Evolutionary conservation across 2,888 invertebrate genomes (phyloP), one percentile per base, ranked within the genome.

Genomic region (Harmothoe impar): DNA sequence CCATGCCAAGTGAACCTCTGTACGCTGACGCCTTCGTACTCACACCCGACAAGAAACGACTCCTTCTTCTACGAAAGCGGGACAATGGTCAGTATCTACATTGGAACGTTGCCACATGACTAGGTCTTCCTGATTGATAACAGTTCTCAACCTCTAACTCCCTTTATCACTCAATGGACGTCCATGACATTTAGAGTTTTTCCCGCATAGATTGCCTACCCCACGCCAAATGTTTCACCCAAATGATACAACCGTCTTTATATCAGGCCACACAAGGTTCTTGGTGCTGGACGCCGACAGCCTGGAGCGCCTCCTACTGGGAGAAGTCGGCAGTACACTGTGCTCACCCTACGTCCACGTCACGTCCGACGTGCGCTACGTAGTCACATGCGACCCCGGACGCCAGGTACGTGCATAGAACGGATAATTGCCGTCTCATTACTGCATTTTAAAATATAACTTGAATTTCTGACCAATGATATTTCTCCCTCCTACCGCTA

Each of bases 371-470:
- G 56, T 54, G 29, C 86, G 54, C 29, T 86, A 56, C 54, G 56
- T 86, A 52, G n/a, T 86, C 54, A 86, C 86, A 10, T 86, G 86
- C n/a, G 86, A 86, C 29, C 86, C 86, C 20, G 72, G 81, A 35
- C 43, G 43, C 15, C 3, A 15, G 43, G 43, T 43, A 43, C 5
- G 43, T 43, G 10, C n/a, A n/a, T n/a, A n/a, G n/a, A n/a, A n/a
- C n/a, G n/a, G n/a, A n/a, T n/a, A n/a, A n/a, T n/a, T n/a, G n/a
- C n/a, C n/a, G n/a, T n/a, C n/a, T n/a, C n/a, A n/a, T n/a, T n/a
- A n/a, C n/a, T n/a, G n/a, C n/a, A n/a, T n/a, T n/a, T n/a, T n/a
- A n/a, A n/a, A n/a, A n/a, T n/a, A n/a, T n/a, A n/a, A n/a, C 43
- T 43, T 43, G 43, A 3, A 43, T 43, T 43, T 10, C 43, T 43